Conservation (phyloP, 2,888 invertebrate genomes). For the Himalopsyche kuldschensis region DNA sequence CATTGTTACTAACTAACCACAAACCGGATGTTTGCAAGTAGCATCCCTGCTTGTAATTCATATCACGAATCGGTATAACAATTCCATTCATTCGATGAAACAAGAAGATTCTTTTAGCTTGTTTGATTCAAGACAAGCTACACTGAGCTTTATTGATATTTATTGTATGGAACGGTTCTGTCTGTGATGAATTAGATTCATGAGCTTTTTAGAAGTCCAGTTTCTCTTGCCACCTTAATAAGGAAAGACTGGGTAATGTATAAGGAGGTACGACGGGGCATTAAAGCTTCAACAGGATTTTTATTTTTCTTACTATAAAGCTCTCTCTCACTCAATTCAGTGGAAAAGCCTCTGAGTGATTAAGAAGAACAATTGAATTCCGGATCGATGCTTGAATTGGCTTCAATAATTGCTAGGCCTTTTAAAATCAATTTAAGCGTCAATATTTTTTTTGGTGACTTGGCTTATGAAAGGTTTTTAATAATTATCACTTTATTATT, state of each 20-base stretch:
- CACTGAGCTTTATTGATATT: background rate
- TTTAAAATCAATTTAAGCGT: too few species aligned
- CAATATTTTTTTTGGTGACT: too few species aligned
- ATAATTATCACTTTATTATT: too few species aligned
- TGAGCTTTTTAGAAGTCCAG: slow-evolving; percentile 1
- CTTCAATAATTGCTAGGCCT: too few species aligned
- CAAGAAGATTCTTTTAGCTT: slow-evolving; percentile 2
- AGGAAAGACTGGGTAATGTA: slow-evolving; percentile 26
- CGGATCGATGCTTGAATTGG: background rate
- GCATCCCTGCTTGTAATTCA: slow-evolving; percentile 17
- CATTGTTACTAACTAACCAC: background rate
- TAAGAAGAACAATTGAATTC: background rate
- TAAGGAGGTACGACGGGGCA: slow-evolving; percentile 10
- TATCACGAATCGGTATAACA: slow-evolving; percentile 16
- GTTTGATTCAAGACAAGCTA: background rate
- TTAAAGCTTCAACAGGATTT: background rate
- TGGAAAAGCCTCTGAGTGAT: background rate
- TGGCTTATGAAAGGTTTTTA: too few species aligned
- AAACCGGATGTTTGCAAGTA: slow-evolving; percentile 23
- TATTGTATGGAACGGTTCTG: background rate
- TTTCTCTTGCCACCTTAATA: slow-evolving; percentile 21
- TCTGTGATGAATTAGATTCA: background rate
- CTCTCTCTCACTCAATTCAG: background rate
- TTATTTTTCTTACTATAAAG: background rate
- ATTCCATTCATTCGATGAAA: slow-evolving; percentile 30